Base-by-base conservation (phyloP, 2,113 vertebrate genomes). In the Danio rerio region DNA sequence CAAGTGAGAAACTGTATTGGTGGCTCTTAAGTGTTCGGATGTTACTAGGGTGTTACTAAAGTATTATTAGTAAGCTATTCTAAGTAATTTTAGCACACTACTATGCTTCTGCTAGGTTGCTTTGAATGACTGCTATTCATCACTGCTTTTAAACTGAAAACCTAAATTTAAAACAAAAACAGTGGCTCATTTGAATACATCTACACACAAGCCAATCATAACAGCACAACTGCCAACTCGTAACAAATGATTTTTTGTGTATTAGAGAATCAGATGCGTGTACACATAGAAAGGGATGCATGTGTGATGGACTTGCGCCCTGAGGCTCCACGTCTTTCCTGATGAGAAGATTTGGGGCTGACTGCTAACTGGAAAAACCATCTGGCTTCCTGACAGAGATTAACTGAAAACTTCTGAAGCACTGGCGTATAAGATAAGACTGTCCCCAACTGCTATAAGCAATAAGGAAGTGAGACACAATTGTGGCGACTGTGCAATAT, bases 341-440 rank as follows among this genome's bases (percentile, higher is more conserved):
- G 42, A 59, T 40, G 73, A 20, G 40, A 13, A 75, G 55, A 47
- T 58, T 43, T 53, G 18, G 42, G n/a, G 72, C 42, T 16, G 10
- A 59, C 16, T 45, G 42, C 55, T 76, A 76, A 76, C 73, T 47
- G 53, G 43, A 61, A 76, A 75, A 76, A 47, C 73, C 73, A 61
- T 76, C 55, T 76, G 73, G 55, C 16, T 13, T 76, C 55, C 45
- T 61, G 73, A 59, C 42, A 21, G 42, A 59, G 73, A 76, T 76
- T 59, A 76, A 76, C 73, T 20, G 55, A 75, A 75, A 76, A 76
- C n/a, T 76, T 61, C 42, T 76, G 11, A n/a, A 61, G 11, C n/a
- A 2, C 7, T 47, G 55, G 47, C 11, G n/a, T 75, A 18, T 21
- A 58, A 43, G 31, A 74, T 58, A 74, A 61, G 55, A 59, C 56